A percentile compares a stretch with the other conserved stretches of the same genome.
phyloP scores from a whole-genome alignment of 2,113 vertebrate species.

The Crotalus viridis region DNA sequence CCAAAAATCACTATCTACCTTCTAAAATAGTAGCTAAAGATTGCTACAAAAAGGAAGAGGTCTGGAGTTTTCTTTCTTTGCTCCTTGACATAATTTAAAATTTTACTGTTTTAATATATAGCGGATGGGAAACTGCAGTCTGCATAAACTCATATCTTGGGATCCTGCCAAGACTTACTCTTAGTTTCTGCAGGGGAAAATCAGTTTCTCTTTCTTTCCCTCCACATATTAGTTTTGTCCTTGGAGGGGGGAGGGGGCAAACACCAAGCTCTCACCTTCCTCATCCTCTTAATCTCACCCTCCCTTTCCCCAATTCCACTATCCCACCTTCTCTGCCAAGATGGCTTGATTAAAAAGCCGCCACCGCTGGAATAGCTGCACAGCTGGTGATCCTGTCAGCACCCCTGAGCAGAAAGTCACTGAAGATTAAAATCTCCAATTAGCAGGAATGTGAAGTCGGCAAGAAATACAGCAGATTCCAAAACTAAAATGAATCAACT shows the following conservation, averaged over 20 bases:
- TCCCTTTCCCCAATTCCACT: conserved; percentile 10
- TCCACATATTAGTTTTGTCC: background rate
- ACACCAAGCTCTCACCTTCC: background rate
- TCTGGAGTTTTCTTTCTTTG: background rate
- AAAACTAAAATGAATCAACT: background rate
- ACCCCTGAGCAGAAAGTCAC: conserved; percentile 63
- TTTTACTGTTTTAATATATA: background rate
- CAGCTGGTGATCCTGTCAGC: conserved; percentile 72
- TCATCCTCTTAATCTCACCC: background rate
- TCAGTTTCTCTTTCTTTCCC: too few relatives aligned
- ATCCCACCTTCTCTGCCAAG: conserved; percentile 1
- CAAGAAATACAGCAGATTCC: conserved; percentile 55
- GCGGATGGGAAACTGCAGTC: background rate
- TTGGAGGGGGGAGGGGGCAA: background rate
- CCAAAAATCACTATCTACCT: background rate
- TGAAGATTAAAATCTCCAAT: conserved; percentile 74
- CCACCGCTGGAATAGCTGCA: conserved; percentile 64
- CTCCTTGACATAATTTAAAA: background rate
- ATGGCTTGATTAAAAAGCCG: conserved; percentile 72
- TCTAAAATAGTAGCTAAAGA: background rate
- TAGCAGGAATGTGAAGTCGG: conserved; percentile 63
- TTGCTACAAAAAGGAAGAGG: background rate
- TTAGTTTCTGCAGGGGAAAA: background rate
- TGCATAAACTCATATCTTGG: background rate
- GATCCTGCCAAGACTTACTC: background rate